Base-by-base conservation (phyloP, 2,113 vertebrate genomes). In the Heterocephalus glaber region DNA sequence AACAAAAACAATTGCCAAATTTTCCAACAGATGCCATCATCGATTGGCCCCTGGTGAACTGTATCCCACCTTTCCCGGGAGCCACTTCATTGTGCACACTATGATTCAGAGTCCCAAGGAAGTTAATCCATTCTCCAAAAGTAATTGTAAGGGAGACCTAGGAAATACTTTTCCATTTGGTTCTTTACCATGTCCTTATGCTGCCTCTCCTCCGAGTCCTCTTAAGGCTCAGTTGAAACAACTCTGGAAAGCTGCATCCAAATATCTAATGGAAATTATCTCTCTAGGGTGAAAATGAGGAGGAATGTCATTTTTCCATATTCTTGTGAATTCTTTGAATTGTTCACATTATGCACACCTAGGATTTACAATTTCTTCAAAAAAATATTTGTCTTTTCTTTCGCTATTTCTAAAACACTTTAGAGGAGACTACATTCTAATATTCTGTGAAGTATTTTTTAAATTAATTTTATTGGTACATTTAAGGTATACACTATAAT, bases 161-260 rank as follows among this genome's bases (percentile, higher is more conserved):
- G 63, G 52, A 65, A 58, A 52, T 30, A 80, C 49, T 22, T 87
- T 95, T 93, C 84, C 80, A 49, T 80, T 52, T 63, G 56, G 14
- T n/a, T 26, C 49, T 92, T 95, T 92, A 70, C 77, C 58, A 93
- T 41, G 85, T 38, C 19, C 30, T 92, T 79, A 54, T 60, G 41
- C 68, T 13, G 19, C 49, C 35, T 77, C 44, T 14, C 60, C 33
- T 84, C n/a, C 82, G 58, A 58, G 41, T 61, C 13, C 56, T 5
- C 28, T 70, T 81, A 30, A 74, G 66, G n/a, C 14, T 4, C 1
- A 1, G 19, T 3, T 41, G 26, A 13, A 68, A 44, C 28, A 89
- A 28, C 47, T 93, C 19, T n/a, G 41, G 28, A 63, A 90, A 81
- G 56, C 3, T 60, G 33, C 26, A 33, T 12, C 35, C 35, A 52